Percentiles rank a stretch among this genome's conserved stretches.
phyloP scores from a whole-genome alignment of 2,888 invertebrate genomes.

The Atethmia centrago region DNA sequence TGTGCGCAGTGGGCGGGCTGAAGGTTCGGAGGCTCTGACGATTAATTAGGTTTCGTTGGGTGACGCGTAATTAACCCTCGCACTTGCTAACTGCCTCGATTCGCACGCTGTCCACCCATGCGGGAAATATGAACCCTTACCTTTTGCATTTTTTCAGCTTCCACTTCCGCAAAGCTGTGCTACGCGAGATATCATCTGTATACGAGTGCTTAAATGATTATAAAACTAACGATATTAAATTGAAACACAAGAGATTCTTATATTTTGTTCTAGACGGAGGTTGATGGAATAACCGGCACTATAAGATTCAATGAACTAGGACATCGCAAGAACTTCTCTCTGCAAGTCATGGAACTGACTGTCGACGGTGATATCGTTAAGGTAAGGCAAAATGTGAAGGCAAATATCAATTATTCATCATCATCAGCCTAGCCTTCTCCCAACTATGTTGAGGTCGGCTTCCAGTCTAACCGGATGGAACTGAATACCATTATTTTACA shows the following conservation, averaged over 20 bases:
- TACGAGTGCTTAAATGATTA: background rate
- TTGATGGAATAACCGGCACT: conserved; percentile 96
- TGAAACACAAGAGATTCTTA: conserved; percentile 73
- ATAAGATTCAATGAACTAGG: conserved; percentile 97
- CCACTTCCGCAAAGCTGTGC: conserved; percentile 27
- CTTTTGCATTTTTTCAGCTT: conserved; percentile 46
- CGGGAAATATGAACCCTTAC: conserved; percentile 62
- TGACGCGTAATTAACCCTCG: conserved; percentile 76
- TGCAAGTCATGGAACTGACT: conserved; percentile 97
- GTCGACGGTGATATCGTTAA: conserved; percentile 96
- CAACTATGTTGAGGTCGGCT: too few relatives aligned
- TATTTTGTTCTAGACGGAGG: conserved; percentile 93
- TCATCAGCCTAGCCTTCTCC: too few relatives aligned
- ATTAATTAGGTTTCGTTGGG: conserved; percentile 79
- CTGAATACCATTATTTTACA: too few relatives aligned
- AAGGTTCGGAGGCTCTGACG: conserved; percentile 66
- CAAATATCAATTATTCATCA: conserved; percentile 15
- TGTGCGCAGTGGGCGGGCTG: conserved; percentile 59
- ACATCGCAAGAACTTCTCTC: conserved; percentile 95
- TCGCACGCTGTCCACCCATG: conserved; percentile 33
- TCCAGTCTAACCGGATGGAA: too few relatives aligned
- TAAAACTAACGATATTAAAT: conserved; percentile 63
- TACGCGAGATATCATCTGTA: conserved; percentile 19
- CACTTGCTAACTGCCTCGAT: conserved; percentile 70
- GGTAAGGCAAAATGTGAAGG: conserved; percentile 83